These are phyloP conservation scores for Notodonta ziczac DNA, from an alignment of 2,888 invertebrate genomes.

Conservation along the genomic window DNA sequence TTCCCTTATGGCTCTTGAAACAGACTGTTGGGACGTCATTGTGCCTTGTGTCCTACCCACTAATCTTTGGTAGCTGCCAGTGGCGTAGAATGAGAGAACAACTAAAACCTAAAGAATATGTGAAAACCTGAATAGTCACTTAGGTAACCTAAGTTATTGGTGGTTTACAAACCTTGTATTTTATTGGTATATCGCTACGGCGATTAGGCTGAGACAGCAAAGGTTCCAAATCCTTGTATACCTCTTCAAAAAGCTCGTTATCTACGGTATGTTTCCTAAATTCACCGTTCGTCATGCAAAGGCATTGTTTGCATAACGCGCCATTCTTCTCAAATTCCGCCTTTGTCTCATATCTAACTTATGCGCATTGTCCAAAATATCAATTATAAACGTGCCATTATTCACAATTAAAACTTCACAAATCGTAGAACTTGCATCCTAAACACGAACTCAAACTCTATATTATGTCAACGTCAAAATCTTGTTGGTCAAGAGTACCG, in stretches of 20 bases:
- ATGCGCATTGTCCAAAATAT: too few species aligned
- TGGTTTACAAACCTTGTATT: constrained; percentile 9
- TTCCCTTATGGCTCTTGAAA: constrained; percentile 4
- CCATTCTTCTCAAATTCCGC: constrained; percentile 7
- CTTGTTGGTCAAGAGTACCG: too few species aligned
- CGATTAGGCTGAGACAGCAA: too few species aligned
- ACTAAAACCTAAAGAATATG: too few species aligned
- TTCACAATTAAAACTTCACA: too few species aligned
- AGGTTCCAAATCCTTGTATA: constrained; percentile 4
- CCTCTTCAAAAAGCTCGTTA: constrained; percentile 1
- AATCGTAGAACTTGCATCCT: too few species aligned
- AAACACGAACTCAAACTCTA: too few species aligned
- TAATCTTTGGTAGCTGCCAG: constrained; percentile 5
- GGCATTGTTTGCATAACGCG: constrained; percentile 2
- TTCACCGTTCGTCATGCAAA: constrained; percentile 2
- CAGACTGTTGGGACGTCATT: constrained; percentile 8
- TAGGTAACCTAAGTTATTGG: too few species aligned
- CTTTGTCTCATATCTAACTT: constrained; percentile 5
- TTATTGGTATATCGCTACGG: constrained; percentile 8
- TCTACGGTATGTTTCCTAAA: constrained; percentile 2
- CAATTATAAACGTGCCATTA: constrained; percentile 6
- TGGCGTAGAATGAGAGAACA: neutral
- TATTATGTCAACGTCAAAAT: too few species aligned
- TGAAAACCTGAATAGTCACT: too few species aligned
- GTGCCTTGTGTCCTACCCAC: constrained; percentile 1